phyloP scores from a whole-genome alignment of 2,888 invertebrate species.

The Dichetophora obliterata region DNA sequence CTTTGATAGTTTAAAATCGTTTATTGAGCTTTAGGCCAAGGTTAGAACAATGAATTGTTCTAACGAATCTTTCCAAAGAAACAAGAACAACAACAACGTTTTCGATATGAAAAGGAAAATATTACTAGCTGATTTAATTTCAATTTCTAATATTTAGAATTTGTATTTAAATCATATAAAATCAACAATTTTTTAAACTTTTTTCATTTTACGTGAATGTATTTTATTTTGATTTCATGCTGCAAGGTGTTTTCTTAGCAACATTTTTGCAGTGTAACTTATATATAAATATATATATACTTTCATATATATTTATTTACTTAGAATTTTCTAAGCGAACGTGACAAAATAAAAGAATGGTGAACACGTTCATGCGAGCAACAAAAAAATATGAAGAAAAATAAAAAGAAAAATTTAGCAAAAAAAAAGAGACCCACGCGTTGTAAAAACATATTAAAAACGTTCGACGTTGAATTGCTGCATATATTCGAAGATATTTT shows the following conservation, averaged over 20 bases:
- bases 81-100: no score
- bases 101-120: no score
- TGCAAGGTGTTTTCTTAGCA: background rate
- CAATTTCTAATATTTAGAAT: no score
- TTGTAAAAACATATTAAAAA: background rate
- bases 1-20: no score
- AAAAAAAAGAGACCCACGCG: background rate
- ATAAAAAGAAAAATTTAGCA: background rate
- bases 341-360: background rate
- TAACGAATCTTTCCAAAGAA: no score
- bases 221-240: no score
- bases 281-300: background rate
- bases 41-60: no score
- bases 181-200: no score
- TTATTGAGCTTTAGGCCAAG: no score
- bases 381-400: background rate
- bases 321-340: constrained; percentile 9
- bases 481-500: background rate
- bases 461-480: background rate
- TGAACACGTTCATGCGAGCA: background rate
- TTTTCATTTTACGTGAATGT: no score
- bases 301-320: background rate
- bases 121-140: no score
- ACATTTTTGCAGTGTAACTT: background rate
- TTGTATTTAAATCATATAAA: no score